These are phyloP conservation scores for Heliconius nattereri DNA, from an alignment of 1,140 invertebrate species.

Conservation along the genomic window DNA sequence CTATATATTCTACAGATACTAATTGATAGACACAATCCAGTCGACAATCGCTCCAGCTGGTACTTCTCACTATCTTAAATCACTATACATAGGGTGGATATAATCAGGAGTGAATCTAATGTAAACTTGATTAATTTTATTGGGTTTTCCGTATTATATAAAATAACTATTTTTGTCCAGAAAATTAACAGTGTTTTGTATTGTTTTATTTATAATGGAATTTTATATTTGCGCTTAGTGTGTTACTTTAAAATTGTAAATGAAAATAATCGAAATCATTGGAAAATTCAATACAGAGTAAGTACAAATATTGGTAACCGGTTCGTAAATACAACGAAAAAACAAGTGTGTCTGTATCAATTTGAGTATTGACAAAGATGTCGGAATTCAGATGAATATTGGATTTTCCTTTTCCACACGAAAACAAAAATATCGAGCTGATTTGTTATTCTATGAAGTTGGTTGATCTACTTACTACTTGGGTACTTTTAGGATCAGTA, in stretches of 20 bases:
- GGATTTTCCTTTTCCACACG: conserved; percentile 31
- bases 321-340: conserved; percentile 14
- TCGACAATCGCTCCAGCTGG: background rate
- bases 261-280: background rate
- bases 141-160: too few species aligned
- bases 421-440: conserved; percentile 32
- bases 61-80: conserved; percentile 3
- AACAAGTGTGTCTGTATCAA: conserved; percentile 23
- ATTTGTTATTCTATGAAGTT: conserved; percentile 32
- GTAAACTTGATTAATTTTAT: too few species aligned
- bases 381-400: conserved; percentile 34
- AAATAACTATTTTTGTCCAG: too few species aligned
- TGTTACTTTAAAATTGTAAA: too few species aligned
- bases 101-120: too few species aligned
- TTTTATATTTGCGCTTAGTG: too few species aligned
- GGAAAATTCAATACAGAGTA: background rate
- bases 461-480: conserved; percentile 20
- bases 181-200: too few species aligned
- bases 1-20: background rate
- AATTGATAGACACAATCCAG: background rate
- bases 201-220: too few species aligned
- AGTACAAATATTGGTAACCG: background rate
- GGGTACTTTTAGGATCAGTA: conserved; percentile 22
- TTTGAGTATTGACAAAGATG: conserved; percentile 32
- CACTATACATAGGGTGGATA: too few species aligned